These are phyloP conservation scores for Mastigias papua DNA, from an alignment of 30 jellyfish, hydroid and myxozoan genomes.

Conservation along the genomic window DNA sequence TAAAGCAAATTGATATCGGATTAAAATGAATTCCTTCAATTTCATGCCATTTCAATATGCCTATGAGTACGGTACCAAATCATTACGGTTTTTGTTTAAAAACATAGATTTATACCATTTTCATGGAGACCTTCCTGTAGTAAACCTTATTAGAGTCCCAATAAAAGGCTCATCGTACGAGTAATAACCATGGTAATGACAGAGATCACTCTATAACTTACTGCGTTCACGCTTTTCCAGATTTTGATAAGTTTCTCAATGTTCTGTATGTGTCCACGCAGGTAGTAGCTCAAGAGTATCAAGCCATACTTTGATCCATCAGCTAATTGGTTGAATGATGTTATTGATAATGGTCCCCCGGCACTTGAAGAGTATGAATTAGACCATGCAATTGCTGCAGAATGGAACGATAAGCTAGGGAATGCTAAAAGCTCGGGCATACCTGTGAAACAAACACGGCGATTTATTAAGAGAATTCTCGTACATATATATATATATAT, in stretches of 20 bases:
- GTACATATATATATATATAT: too few relatives aligned
- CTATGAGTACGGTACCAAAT: too few relatives aligned
- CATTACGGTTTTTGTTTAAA: too few relatives aligned
- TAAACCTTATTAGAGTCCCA: too few relatives aligned
- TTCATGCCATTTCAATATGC: too few relatives aligned
- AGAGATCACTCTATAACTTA: too few relatives aligned
- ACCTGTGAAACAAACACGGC: constrained; percentile 10
- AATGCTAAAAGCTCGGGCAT: constrained; percentile 43
- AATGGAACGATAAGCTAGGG: constrained; percentile 52
- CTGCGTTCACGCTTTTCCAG: constrained; percentile 55
- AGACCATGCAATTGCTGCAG: constrained; percentile 62
- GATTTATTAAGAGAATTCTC: neutral
- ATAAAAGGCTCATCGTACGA: too few relatives aligned
- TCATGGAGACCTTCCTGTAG: too few relatives aligned
- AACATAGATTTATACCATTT: too few relatives aligned
- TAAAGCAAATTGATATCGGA: too few relatives aligned
- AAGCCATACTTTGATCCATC: constrained; percentile 69
- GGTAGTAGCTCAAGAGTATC: constrained; percentile 31
- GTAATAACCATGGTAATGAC: too few relatives aligned
- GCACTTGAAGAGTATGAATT: constrained; percentile 27
- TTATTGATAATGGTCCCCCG: constrained; percentile 20
- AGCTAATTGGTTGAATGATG: constrained; percentile 56
- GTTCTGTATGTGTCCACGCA: constrained; percentile 45
- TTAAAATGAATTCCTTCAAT: too few relatives aligned
- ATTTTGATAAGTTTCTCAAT: constrained; percentile 19